phyloP scores from a whole-genome alignment of 2,797 vertebrate species.

The Chrysocyon brachyurus region DNA sequence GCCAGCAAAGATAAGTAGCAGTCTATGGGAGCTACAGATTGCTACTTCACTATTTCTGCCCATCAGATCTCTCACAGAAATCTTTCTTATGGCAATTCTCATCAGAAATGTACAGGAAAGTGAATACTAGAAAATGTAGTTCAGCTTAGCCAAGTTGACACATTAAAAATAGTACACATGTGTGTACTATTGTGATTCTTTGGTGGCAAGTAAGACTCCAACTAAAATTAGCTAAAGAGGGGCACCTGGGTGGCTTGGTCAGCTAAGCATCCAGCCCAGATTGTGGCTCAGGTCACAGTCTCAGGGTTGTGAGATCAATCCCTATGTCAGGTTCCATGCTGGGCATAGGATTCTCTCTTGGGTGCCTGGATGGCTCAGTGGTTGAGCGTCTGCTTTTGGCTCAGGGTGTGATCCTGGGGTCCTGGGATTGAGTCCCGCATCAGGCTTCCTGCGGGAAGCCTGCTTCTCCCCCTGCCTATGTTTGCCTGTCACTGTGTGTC shows the following conservation, averaged over 20 bases:
- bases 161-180: neutral
- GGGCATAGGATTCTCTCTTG: neutral
- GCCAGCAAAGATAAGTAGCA: neutral
- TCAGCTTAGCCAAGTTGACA: neutral
- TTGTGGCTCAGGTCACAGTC: neutral
- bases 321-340: neutral
- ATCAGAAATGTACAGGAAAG: conserved; percentile 32
- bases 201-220: neutral
- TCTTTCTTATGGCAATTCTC: neutral
- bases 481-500: too few species aligned
- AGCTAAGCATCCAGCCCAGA: neutral
- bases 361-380: too few species aligned
- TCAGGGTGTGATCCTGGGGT: too few species aligned
- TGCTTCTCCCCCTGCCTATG: too few species aligned
- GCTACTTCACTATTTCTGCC: neutral
- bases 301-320: neutral
- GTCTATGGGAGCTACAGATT: neutral
- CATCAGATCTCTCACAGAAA: neutral
- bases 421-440: too few species aligned
- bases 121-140: neutral
- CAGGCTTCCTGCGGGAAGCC: too few species aligned
- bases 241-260: neutral
- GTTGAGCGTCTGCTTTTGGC: too few species aligned
- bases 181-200: neutral
- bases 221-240: neutral